phyloP scores from a whole-genome alignment of 64 coral and sea anemone species.

The Pachyseris speciosa region DNA sequence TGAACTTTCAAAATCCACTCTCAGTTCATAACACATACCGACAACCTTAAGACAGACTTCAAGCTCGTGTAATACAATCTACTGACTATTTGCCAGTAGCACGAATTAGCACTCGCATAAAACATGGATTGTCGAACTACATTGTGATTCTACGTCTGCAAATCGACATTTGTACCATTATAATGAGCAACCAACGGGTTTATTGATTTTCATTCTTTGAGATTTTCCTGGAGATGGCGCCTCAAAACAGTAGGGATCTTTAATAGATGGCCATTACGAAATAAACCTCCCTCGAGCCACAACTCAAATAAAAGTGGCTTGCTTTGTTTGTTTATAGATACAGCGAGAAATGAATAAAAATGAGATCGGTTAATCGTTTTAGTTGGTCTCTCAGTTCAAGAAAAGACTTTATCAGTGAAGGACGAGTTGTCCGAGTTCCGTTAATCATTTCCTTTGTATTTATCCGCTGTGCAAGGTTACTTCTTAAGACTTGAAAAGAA shows the following conservation, averaged over 20 bases:
- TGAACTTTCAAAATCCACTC: not conserved
- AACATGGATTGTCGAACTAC: not conserved
- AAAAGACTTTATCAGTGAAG: not conserved
- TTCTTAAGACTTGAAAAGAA: not conserved
- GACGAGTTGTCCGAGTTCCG: not conserved
- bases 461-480: not conserved
- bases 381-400: not conserved
- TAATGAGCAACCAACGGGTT: not conserved
- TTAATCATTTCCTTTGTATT: not conserved
- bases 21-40: not conserved
- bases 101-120: not conserved
- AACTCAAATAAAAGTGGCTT: constrained; percentile 16
- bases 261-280: not conserved
- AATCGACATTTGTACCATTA: not conserved
- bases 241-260: not conserved
- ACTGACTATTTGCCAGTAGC: not conserved
- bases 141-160: not conserved
- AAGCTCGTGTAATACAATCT: not conserved
- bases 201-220: not conserved
- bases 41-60: not conserved
- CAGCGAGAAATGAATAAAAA: not conserved
- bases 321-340: not conserved
- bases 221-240: not conserved
- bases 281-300: not conserved
- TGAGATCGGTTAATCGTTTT: not conserved